A percentile compares a stretch with the other conserved stretches of the same genome.
These are phyloP conservation scores for Idris sp. DNA, from an alignment of 1,140 invertebrate species.

Conservation along the genomic window DNA sequence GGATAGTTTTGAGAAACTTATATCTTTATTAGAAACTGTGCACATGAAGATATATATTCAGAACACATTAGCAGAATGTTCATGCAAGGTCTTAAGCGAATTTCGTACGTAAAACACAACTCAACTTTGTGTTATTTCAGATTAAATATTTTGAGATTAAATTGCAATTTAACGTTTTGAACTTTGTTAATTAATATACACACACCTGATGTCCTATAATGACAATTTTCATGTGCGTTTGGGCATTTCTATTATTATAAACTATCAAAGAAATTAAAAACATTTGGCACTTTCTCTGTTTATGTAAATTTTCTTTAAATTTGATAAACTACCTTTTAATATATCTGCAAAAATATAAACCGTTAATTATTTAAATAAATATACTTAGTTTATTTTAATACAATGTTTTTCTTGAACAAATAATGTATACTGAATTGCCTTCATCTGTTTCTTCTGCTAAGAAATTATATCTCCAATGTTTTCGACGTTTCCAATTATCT, in stretches of 20 bases:
- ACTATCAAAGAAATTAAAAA: no score
- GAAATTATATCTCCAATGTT: no score
- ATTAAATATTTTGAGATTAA: constrained; percentile 21
- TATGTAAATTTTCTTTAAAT: no score
- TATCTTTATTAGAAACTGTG: constrained; percentile 5
- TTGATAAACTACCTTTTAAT: no score
- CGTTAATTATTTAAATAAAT: no score
- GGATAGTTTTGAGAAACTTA: constrained; percentile 7
- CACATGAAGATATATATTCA: not conserved
- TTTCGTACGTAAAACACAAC: constrained; percentile 3
- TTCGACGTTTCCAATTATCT: no score
- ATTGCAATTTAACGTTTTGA: constrained; percentile 11
- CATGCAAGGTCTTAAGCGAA: constrained; percentile 3
- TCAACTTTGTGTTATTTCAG: constrained; percentile 8
- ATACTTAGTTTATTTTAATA: no score
- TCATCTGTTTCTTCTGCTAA: no score
- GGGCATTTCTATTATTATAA: not conserved
- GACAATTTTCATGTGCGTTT: not conserved
- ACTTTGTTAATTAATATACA: constrained; percentile 12
- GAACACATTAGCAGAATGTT: not conserved
- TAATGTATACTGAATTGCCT: no score
- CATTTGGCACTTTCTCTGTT: no score
- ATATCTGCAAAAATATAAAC: no score
- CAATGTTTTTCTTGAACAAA: no score
- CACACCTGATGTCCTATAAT: constrained; percentile 7